These are phyloP conservation scores for Cryptocheilus praepositus DNA, from an alignment of 2,888 invertebrate genomes.

Conservation along the genomic window DNA sequence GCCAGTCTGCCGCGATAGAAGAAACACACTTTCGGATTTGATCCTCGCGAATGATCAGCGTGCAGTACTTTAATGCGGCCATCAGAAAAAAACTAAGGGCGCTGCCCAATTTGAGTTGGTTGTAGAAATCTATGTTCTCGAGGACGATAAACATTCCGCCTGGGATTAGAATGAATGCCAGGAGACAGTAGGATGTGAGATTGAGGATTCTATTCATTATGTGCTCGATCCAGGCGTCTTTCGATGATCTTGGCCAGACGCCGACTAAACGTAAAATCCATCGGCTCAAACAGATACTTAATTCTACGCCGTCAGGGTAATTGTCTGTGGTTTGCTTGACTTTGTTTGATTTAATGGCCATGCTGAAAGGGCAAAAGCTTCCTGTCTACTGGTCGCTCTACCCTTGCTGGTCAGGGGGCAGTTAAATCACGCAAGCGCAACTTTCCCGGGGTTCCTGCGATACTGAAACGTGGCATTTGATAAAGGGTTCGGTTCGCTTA, in stretches of 20 bases:
- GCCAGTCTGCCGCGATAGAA: conserved; percentile 49
- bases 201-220: conserved; percentile 9
- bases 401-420: no score
- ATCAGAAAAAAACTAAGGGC: conserved; percentile 56
- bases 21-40: conserved; percentile 43
- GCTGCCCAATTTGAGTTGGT: conserved; percentile 49
- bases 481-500: no score
- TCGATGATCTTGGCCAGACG: conserved; percentile 45
- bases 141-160: conserved; percentile 46
- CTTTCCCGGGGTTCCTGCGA: no score
- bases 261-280: conserved; percentile 60
- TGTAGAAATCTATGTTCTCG: conserved; percentile 38
- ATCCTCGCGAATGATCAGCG: conserved; percentile 23
- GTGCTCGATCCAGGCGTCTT: not conserved
- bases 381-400: no score
- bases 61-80: conserved; percentile 57
- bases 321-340: no score
- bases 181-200: conserved; percentile 27
- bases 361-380: no score
- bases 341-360: no score
- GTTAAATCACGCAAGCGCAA: no score
- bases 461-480: no score
- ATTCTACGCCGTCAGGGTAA: no score
- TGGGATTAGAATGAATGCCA: conserved; percentile 43
- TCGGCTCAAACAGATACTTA: conserved; percentile 58